These are phyloP conservation scores for Diarsia brunnea DNA, from an alignment of 2,888 invertebrate species.

Conservation along the genomic window DNA sequence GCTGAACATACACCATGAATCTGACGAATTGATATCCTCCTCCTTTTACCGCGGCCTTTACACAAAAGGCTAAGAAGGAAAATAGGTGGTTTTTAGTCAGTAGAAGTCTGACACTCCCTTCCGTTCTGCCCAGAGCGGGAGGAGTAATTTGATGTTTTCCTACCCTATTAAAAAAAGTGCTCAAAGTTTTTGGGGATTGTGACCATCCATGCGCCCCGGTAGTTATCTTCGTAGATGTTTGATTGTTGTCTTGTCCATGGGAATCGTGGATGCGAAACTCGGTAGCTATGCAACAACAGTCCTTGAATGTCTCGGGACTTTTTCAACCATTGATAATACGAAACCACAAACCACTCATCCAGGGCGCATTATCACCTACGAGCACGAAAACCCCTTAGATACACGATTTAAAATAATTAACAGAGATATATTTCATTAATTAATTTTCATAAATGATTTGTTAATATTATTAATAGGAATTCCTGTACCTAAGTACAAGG, in stretches of 20 bases:
- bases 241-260: neutral
- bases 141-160: no score
- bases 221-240: neutral
- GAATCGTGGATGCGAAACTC: neutral
- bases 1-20: no score
- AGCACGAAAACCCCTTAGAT: neutral
- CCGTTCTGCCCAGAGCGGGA: no score
- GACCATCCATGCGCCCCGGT: neutral
- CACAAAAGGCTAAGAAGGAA: no score
- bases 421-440: slow-evolving; percentile 18
- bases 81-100: no score
- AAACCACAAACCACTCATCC: neutral
- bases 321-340: neutral
- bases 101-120: no score
- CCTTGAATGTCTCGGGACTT: no score
- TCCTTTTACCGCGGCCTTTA: no score
- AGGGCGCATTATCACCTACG: neutral
- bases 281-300: no score
- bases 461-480: slow-evolving; percentile 15
- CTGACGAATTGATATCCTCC: no score
- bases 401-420: slow-evolving; percentile 2
- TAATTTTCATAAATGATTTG: slow-evolving; percentile 25
- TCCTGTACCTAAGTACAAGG: slow-evolving; percentile 23
- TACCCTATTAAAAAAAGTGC: no score
- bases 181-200: neutral